These are phyloP conservation scores for Ornithoptera priamus DNA, from an alignment of 2,888 invertebrate genomes.

Conservation along the genomic window DNA sequence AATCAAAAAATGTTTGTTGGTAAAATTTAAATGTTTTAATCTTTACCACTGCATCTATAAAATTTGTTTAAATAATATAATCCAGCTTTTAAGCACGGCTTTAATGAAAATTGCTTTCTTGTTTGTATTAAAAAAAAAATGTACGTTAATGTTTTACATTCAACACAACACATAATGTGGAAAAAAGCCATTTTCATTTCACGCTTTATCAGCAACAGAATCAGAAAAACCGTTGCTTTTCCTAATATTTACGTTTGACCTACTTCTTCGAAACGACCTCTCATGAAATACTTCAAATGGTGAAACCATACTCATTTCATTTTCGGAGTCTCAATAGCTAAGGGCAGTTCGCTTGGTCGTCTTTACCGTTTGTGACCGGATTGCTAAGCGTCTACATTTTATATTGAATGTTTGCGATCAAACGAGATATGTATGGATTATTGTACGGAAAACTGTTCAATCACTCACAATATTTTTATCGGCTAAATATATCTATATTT, in stretches of 20 bases:
- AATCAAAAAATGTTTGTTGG: too few relatives aligned
- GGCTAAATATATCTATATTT: neutral
- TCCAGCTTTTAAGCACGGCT: slow-evolving; percentile 12
- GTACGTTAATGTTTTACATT: neutral
- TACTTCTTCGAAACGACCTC: slow-evolving; percentile 18
- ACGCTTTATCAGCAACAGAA: neutral
- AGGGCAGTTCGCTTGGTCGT: slow-evolving; percentile 16
- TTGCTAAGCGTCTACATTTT: slow-evolving; percentile 11
- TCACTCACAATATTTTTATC: neutral
- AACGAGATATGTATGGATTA: slow-evolving; percentile 3
- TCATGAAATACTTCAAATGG: slow-evolving; percentile 34
- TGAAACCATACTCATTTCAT: slow-evolving; percentile 26
- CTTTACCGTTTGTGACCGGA: slow-evolving; percentile 9
- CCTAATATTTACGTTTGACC: slow-evolving; percentile 23
- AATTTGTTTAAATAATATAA: neutral
- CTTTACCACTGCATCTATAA: too few relatives aligned
- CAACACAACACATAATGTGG: neutral
- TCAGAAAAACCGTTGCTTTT: slow-evolving; percentile 1
- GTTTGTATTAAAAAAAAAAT: neutral
- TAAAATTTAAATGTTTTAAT: too few relatives aligned
- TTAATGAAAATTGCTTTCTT: slow-evolving; percentile 18
- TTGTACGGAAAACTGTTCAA: slow-evolving; percentile 4
- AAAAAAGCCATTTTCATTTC: slow-evolving; percentile 19
- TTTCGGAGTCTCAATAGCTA: slow-evolving; percentile 4
- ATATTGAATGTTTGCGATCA: slow-evolving; percentile 4